Evolutionary conservation across 2,797 vertebrate genomes (phyloP).

Genomic region (Clarias pachynema): DNA sequence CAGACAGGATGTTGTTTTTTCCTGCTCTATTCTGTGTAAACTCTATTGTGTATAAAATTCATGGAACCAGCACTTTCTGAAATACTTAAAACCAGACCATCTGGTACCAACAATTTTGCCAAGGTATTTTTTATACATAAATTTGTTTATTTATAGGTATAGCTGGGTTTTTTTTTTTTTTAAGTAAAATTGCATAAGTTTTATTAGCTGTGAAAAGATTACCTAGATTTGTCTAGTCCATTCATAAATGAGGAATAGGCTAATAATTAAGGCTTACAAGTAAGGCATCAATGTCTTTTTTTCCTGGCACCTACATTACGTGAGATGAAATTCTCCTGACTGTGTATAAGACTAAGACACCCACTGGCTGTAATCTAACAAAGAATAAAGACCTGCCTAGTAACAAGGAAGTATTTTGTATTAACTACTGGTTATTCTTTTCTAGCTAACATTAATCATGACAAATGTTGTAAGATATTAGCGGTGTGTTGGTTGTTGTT

Average conservation of each 20-base stretch:
- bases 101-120: no score
- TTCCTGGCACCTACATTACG: not conserved
- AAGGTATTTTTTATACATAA: no score
- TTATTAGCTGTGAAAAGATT: not conserved
- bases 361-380: not conserved
- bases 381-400: not conserved
- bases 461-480: not conserved
- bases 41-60: no score
- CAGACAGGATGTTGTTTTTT: no score
- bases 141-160: not conserved
- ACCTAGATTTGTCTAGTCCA: not conserved
- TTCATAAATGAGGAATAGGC: not conserved
- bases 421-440: not conserved
- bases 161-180: not conserved
- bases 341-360: not conserved
- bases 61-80: no score
- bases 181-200: not conserved
- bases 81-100: no score
- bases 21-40: no score
- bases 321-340: not conserved
- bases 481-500: not conserved
- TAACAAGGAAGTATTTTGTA: not conserved
- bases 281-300: not conserved
- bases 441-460: no score
- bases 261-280: not conserved